phyloP scores from a whole-genome alignment of 2,888 invertebrate genomes.

The Aphodius granarius region DNA sequence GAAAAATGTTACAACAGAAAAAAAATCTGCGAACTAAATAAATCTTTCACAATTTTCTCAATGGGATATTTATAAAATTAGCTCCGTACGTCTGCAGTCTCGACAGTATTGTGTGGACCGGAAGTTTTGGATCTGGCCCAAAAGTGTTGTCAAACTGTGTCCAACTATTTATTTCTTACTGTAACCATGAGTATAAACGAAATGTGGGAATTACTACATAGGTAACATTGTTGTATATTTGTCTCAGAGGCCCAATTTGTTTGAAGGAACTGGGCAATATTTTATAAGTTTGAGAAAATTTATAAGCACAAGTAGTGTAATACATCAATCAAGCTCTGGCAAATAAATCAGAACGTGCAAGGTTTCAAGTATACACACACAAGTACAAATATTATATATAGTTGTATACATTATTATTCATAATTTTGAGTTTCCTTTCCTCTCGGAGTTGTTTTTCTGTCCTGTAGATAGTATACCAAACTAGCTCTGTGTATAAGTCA shows the following conservation, averaged over 20 bases:
- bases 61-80: neutral
- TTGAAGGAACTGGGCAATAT: neutral
- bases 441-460: too few species aligned
- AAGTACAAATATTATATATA: too few species aligned
- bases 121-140: neutral
- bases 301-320: neutral
- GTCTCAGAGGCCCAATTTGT: too few species aligned
- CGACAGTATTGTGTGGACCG: neutral
- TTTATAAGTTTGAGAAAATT: neutral
- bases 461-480: too few species aligned
- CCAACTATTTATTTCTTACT: neutral
- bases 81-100: neutral
- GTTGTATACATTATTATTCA: too few species aligned
- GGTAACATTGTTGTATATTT: too few species aligned
- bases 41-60: neutral
- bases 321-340: neutral
- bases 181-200: neutral
- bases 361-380: too few species aligned
- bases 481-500: too few species aligned
- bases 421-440: too few species aligned
- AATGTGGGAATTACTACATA: neutral
- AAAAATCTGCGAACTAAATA: neutral
- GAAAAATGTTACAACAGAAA: neutral
- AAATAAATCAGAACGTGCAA: too few species aligned
- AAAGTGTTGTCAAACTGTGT: neutral